A percentile compares a stretch with the other conserved stretches of the same genome.
Conservation (phyloP, 2,888 invertebrate species). For the Hirtodrosophila duncani region DNA sequence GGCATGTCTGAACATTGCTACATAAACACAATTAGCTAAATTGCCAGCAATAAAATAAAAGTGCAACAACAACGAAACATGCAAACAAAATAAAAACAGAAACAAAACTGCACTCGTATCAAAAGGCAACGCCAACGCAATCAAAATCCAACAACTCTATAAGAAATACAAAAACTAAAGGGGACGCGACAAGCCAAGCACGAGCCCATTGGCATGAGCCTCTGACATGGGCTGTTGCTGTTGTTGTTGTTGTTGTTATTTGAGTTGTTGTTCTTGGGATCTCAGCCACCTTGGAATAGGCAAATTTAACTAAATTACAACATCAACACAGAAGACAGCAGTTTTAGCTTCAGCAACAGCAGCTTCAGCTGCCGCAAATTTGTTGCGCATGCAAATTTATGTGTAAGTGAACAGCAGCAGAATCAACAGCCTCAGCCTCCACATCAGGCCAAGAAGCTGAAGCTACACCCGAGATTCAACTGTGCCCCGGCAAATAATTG, state of each 20-base stretch:
- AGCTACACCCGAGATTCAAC: constrained; percentile 22
- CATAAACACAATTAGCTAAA: constrained; percentile 62
- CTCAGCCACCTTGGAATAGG: constrained; percentile 73
- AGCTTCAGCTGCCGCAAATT: constrained; percentile 55
- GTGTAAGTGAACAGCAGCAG: constrained; percentile 59
- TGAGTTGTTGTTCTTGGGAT: constrained; percentile 44
- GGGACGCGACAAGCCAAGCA: constrained; percentile 22
- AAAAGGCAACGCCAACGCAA: constrained; percentile 61
- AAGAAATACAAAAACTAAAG: constrained; percentile 28
- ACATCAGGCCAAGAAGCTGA: constrained; percentile 13
- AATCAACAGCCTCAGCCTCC: constrained; percentile 26
- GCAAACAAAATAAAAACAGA: constrained; percentile 21
- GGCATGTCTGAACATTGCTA: no score
- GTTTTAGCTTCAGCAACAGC: constrained; percentile 25
- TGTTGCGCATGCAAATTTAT: constrained; percentile 76
- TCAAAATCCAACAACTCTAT: constrained; percentile 63
- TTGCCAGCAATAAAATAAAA: constrained; percentile 61
- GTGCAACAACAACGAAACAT: constrained; percentile 48
- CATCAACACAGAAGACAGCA: constrained; percentile 48
- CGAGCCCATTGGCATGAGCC: constrained; percentile 41
- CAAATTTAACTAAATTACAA: constrained; percentile 73
- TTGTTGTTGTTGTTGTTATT: constrained; percentile 20
- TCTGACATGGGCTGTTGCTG: constrained; percentile 22
- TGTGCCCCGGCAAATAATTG: constrained; percentile 59
- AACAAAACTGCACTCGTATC: constrained; percentile 14